These are phyloP conservation scores for Thalassoma bifasciatum DNA, from an alignment of 2,113 vertebrate species.

Conservation along the genomic window DNA sequence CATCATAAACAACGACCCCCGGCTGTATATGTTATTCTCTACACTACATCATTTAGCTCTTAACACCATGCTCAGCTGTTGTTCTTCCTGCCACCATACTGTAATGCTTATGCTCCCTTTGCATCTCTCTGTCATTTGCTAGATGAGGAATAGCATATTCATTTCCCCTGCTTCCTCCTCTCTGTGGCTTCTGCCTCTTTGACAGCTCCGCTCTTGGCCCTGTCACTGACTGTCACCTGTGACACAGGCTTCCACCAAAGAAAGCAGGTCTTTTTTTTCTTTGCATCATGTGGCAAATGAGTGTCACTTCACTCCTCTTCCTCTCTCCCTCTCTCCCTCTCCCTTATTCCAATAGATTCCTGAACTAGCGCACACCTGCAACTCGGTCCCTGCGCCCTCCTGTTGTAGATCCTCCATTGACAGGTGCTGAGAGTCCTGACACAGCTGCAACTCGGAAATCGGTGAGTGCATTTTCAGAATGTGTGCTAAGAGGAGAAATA, in stretches of 20 bases:
- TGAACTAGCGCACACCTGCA: slow-evolving; percentile 34
- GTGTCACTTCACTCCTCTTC: slow-evolving; percentile 35
- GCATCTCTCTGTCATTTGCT: slow-evolving; percentile 28
- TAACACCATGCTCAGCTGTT: slow-evolving; percentile 48
- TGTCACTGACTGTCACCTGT: slow-evolving; percentile 67
- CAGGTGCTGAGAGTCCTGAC: slow-evolving; percentile 71
- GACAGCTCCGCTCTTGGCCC: slow-evolving; percentile 61
- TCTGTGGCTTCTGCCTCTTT: slow-evolving; percentile 28
- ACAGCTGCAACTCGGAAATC: slow-evolving; percentile 57
- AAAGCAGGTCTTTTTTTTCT: slow-evolving; percentile 55
- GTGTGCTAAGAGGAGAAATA: slow-evolving; percentile 17
- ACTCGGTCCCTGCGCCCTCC: slow-evolving; percentile 14
- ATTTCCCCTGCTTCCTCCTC: slow-evolving; percentile 24
- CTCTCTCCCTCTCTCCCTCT: neutral
- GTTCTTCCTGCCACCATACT: slow-evolving; percentile 22
- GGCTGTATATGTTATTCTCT: slow-evolving; percentile 62
- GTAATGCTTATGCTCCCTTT: slow-evolving; percentile 11
- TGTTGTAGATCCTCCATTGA: slow-evolving; percentile 57
- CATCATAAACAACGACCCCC: slow-evolving; percentile 66
- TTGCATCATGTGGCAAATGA: slow-evolving; percentile 70
- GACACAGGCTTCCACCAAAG: slow-evolving; percentile 59
- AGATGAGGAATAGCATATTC: slow-evolving; percentile 31
- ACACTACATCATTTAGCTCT: slow-evolving; percentile 64
- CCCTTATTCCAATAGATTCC: neutral
- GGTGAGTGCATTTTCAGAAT: slow-evolving; percentile 14